phyloP scores from a whole-genome alignment of 2,797 vertebrate species.

The Potorous gilbertii region DNA sequence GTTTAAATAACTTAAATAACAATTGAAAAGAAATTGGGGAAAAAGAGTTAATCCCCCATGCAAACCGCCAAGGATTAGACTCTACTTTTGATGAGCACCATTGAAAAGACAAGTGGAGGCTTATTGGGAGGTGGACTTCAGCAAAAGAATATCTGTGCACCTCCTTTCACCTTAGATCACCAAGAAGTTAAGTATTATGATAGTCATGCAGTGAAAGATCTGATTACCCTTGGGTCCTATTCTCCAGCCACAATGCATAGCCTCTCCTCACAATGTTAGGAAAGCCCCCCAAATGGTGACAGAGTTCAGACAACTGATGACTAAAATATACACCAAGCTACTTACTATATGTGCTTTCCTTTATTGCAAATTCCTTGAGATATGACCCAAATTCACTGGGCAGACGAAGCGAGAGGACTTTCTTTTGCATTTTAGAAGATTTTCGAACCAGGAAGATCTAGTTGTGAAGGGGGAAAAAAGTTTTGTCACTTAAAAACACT shows the following conservation, averaged over 20 bases:
- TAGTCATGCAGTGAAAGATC: neutral
- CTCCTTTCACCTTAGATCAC: neutral
- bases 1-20: neutral
- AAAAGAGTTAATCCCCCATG: constrained; percentile 1
- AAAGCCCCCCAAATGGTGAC: neutral
- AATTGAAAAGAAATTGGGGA: constrained; percentile 14
- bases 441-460: constrained; percentile 95
- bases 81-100: constrained; percentile 27
- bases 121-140: neutral
- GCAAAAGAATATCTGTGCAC: neutral
- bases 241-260: neutral
- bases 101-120: constrained; percentile 14
- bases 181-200: neutral
- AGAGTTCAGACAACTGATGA: neutral
- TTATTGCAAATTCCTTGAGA: constrained; percentile 91
- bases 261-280: neutral
- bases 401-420: constrained; percentile 92
- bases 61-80: neutral
- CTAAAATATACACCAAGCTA: neutral
- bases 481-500: constrained; percentile 32
- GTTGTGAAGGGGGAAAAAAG: constrained; percentile 40
- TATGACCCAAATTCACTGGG: constrained; percentile 83
- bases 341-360: constrained; percentile 94
- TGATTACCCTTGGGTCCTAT: neutral
- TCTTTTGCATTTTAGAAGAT: constrained; percentile 91